A percentile compares a stretch with the other conserved stretches of the same genome.
Conservation (phyloP, 2,113 vertebrate species). For the Myodes glareolus region DNA sequence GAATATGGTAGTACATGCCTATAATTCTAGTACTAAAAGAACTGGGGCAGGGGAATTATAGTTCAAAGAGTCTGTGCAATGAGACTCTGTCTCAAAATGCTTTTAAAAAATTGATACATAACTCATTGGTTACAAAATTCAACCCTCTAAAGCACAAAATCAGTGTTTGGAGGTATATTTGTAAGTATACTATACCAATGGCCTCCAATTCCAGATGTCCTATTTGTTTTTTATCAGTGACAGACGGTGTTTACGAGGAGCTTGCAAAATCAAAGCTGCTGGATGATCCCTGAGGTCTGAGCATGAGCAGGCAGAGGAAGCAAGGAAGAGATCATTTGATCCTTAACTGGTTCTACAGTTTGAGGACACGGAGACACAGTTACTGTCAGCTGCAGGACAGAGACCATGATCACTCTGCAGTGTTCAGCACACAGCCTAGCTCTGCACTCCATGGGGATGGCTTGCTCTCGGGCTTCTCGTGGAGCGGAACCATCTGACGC, state of each 20-base stretch:
- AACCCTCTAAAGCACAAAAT: background rate
- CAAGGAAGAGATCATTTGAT: background rate
- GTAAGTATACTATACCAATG: background rate
- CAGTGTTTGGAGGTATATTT: background rate
- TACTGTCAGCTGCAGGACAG: background rate
- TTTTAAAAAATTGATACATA: background rate
- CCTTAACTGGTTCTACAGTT: background rate
- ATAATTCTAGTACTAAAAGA: background rate
- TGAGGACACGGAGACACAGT: background rate
- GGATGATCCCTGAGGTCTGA: background rate
- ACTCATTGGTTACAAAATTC: background rate
- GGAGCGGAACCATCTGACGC: background rate
- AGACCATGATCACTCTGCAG: background rate
- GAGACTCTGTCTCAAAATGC: background rate
- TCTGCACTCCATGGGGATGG: background rate
- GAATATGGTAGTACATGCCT: background rate
- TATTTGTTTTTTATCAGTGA: slow-evolving; percentile 26
- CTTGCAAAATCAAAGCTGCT: slow-evolving; percentile 22
- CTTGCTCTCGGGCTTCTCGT: background rate
- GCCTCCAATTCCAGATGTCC: background rate
- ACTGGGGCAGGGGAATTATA: background rate
- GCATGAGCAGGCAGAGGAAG: background rate
- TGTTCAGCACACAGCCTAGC: background rate
- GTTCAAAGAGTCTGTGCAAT: background rate
- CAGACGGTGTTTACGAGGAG: background rate